Evolutionary conservation across 2,113 vertebrate species (phyloP), one percentile per base, ranked within the genome.

Genomic region (Oryzias melastigma): DNA sequence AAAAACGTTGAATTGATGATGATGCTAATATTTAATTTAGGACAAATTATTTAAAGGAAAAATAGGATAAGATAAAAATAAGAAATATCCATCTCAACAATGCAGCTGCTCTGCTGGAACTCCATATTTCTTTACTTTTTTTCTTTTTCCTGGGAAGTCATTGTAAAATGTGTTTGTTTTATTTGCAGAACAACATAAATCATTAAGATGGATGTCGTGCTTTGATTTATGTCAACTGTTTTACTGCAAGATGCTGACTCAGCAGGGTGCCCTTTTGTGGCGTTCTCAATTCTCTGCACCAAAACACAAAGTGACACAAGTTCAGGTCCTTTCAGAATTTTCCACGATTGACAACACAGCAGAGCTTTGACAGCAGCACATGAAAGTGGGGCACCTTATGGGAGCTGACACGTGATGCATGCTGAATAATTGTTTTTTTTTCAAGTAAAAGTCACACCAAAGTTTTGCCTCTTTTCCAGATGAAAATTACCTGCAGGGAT

Each of bases 381-480:
- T 85, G 76, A 88, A 85, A 87, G 81, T 27, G 7, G 27, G 27
- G 46, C 48, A 64, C 48, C 71, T 80, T 69, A 40, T 7, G 69
- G 77, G 81, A 71, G 22, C 48, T 64, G 59, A 67, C 29, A 57
- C 17, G 51, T 56, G 57, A 75, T 64, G 60, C n/a, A 72, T 52
- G n/a, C 44, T 66, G 19, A 57, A 44, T 35, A 8, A 27, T 27
- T 35, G 35, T 35, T 35, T 27, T 82, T 71, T 53, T 76, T 65
- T 74, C 67, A 83, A 78, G 58, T 67, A 83, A 80, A 54, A 82
- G 57, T 73, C 62, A 61, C 71, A 70, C 81, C 65, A 69, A 80
- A 47, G 62, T 65, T 51, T 40, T 74, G 71, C 63, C 47, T 81
- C 42, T 65, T 65, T 52, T 46, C 69, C 22, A 44, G 35, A 75